These are phyloP conservation scores for Eupithecia tripunctaria DNA, from an alignment of 2,888 invertebrate genomes.

Conservation along the genomic window DNA sequence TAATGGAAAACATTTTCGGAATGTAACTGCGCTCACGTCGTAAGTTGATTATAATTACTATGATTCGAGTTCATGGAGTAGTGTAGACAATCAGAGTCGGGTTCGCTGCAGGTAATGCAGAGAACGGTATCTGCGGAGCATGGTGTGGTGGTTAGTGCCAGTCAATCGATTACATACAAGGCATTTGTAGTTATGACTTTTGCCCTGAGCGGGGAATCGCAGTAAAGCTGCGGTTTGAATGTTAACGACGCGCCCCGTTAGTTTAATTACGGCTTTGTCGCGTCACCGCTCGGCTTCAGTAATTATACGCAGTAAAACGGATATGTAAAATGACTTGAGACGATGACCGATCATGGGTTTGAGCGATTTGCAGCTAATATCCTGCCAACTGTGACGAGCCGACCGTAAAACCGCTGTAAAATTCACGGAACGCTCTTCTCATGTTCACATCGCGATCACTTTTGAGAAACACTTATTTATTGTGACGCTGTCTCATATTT, in stretches of 20 bases:
- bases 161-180: slow-evolving; percentile 58
- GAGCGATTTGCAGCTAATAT: slow-evolving; percentile 73
- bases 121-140: slow-evolving; percentile 54
- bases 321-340: slow-evolving; percentile 73
- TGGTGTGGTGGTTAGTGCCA: slow-evolving; percentile 54
- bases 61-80: slow-evolving; percentile 38
- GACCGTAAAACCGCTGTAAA: slow-evolving; percentile 67
- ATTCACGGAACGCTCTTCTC: slow-evolving; percentile 58
- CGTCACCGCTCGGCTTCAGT: slow-evolving; percentile 66
- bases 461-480: slow-evolving; percentile 21
- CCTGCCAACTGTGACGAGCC: slow-evolving; percentile 68
- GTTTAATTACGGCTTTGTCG: slow-evolving; percentile 79
- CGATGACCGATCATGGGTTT: slow-evolving; percentile 67
- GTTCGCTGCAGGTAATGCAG: slow-evolving; percentile 36
- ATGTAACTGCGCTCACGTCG: slow-evolving; percentile 43
- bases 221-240: slow-evolving; percentile 61
- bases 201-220: slow-evolving; percentile 59
- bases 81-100: slow-evolving; percentile 41
- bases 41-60: slow-evolving; percentile 45
- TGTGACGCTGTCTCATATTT: slow-evolving; percentile 7
- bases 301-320: slow-evolving; percentile 77
- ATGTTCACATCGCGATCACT: slow-evolving; percentile 44
- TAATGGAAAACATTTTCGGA: slow-evolving; percentile 40
- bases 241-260: slow-evolving; percentile 77
- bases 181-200: slow-evolving; percentile 58